Evolutionary conservation across 2,888 invertebrate species (phyloP).

Genomic region (Pyrochroa serraticornis): DNA sequence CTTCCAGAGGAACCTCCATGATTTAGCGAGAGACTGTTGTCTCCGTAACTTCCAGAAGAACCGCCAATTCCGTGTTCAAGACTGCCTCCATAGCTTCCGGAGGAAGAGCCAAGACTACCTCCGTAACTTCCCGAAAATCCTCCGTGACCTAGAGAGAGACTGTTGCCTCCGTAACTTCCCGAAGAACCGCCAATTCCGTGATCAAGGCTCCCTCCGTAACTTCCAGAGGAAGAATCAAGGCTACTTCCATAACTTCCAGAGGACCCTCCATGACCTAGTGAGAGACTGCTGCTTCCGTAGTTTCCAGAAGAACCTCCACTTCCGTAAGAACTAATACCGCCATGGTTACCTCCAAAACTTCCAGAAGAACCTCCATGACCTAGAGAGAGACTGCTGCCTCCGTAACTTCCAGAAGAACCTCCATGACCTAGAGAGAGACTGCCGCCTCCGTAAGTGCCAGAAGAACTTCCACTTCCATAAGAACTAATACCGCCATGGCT

Average conservation of each 20-base stretch:
- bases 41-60: not conserved
- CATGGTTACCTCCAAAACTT: not conserved
- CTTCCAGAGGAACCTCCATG: slow-evolving; percentile 6
- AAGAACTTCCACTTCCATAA: not conserved
- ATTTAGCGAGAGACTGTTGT: not conserved
- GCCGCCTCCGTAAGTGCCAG: not conserved
- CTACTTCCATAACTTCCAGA: slow-evolving; percentile 1
- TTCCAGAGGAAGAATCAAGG: not conserved
- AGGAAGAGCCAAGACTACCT: not conserved
- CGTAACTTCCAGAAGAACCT: not conserved
- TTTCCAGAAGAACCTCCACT: not conserved
- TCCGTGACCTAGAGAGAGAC: slow-evolving; percentile 1
- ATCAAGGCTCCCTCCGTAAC: slow-evolving; percentile 1
- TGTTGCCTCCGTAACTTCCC: not conserved
- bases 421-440: not conserved
- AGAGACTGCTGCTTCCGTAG: not conserved
- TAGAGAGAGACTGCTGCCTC: not conserved
- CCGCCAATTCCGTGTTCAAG: not conserved
- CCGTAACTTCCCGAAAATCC: slow-evolving; percentile 6
- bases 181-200: not conserved
- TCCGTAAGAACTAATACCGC: too few species aligned
- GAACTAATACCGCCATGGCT: too few species aligned
- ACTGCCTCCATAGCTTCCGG: slow-evolving; percentile 4
- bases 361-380: not conserved
- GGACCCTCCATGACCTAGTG: not conserved